Conservation (phyloP, 2,113 vertebrate species). For the Probosciger aterrimus region DNA sequence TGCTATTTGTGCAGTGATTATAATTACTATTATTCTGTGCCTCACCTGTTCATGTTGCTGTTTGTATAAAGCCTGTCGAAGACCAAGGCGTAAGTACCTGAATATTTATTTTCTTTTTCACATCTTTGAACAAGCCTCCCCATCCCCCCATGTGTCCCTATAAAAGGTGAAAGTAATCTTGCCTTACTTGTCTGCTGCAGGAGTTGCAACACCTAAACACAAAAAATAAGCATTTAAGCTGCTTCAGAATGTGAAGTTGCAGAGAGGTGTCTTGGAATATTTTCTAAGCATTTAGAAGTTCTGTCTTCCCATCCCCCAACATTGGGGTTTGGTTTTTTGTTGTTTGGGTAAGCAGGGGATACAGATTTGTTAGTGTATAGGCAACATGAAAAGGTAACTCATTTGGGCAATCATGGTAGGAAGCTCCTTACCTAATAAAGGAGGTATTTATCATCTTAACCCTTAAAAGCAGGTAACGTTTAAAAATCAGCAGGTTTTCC, state of each 20-base stretch:
- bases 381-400: not conserved
- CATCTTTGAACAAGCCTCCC: not conserved
- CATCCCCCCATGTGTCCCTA: rapidly evolving
- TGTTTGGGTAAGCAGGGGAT: not conserved
- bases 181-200: not conserved
- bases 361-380: not conserved
- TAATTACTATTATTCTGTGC: conserved; percentile 81
- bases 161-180: not conserved
- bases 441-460: not conserved
- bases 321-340: not conserved
- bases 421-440: not conserved
- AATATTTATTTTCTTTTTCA: not conserved
- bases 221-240: not conserved
- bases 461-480: not conserved
- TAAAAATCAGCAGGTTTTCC: not conserved
- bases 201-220: not conserved
- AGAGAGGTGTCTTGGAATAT: not conserved
- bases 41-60: conserved; percentile 92
- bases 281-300: not conserved
- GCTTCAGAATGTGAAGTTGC: not conserved
- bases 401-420: not conserved
- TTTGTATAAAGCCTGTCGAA: conserved; percentile 87
- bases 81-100: conserved; percentile 79
- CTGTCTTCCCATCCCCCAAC: not conserved
- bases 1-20: not conserved